Conservation (phyloP, 2,888 invertebrate genomes). For the Pteria penguin region DNA sequence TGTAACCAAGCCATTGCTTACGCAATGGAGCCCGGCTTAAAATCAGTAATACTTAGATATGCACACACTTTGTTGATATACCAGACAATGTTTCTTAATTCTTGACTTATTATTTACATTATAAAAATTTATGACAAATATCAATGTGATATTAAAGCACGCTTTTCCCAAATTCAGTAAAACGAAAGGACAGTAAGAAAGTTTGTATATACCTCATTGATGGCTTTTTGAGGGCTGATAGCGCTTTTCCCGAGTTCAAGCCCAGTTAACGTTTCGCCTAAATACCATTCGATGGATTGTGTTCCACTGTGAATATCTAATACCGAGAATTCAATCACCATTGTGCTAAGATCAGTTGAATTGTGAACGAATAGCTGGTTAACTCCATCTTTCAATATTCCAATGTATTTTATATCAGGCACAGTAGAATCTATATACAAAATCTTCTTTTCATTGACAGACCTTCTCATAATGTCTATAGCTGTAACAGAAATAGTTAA, state of each 20-base stretch:
- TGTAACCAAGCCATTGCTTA: too few species aligned
- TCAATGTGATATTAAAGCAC: too few species aligned
- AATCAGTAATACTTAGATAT: too few species aligned
- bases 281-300: constrained; percentile 27
- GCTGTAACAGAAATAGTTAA: constrained; percentile 46
- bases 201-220: too few species aligned
- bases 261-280: constrained; percentile 13
- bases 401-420: constrained; percentile 53
- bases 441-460: constrained; percentile 37
- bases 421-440: constrained; percentile 51
- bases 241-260: constrained; percentile 22
- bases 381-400: constrained; percentile 48
- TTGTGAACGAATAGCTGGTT: constrained; percentile 52
- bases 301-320: constrained; percentile 63
- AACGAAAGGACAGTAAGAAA: too few species aligned
- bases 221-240: constrained; percentile 15
- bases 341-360: constrained; percentile 51
- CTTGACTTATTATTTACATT: too few species aligned
- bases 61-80: too few species aligned
- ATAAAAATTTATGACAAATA: too few species aligned
- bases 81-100: too few species aligned
- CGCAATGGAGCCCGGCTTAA: too few species aligned
- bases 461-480: constrained; percentile 49
- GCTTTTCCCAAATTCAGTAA: too few species aligned
- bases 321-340: constrained; percentile 51